Conservation (phyloP, 2,888 invertebrate species). For the Ephialtes manifestator region DNA sequence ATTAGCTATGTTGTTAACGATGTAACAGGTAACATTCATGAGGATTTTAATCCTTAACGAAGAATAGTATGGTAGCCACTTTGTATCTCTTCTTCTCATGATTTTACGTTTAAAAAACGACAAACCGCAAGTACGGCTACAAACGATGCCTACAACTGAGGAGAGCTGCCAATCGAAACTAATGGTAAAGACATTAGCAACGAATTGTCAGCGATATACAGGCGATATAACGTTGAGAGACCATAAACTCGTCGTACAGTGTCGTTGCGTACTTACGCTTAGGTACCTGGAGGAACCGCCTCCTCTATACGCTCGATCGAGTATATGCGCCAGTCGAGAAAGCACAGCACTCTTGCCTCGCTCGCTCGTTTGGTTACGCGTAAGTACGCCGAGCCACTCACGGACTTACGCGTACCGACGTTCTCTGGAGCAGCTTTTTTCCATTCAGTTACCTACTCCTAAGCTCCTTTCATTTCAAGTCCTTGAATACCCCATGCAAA, state of each 20-base stretch:
- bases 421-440: conserved; percentile 29
- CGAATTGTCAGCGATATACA: conserved; percentile 84
- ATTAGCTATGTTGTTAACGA: conserved; percentile 13
- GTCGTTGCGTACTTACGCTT: conserved; percentile 76
- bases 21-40: not conserved
- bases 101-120: conserved; percentile 16
- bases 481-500: not conserved
- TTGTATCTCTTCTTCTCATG: not conserved
- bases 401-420: conserved; percentile 37
- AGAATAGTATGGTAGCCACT: not conserved
- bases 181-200: conserved; percentile 83
- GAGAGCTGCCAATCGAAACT: conserved; percentile 78
- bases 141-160: conserved; percentile 4
- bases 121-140: not conserved
- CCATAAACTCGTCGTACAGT: conserved; percentile 84
- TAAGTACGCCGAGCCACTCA: conserved; percentile 60
- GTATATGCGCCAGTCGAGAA: conserved; percentile 38
- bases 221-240: conserved; percentile 84
- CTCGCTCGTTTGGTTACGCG: conserved; percentile 56
- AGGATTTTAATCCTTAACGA: not conserved
- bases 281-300: conserved; percentile 62
- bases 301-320: conserved; percentile 57
- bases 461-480: not conserved
- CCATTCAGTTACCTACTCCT: not conserved
- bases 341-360: conserved; percentile 17